Conservation (phyloP, 2,113 vertebrate genomes). For the Phocoena sinus region DNA sequence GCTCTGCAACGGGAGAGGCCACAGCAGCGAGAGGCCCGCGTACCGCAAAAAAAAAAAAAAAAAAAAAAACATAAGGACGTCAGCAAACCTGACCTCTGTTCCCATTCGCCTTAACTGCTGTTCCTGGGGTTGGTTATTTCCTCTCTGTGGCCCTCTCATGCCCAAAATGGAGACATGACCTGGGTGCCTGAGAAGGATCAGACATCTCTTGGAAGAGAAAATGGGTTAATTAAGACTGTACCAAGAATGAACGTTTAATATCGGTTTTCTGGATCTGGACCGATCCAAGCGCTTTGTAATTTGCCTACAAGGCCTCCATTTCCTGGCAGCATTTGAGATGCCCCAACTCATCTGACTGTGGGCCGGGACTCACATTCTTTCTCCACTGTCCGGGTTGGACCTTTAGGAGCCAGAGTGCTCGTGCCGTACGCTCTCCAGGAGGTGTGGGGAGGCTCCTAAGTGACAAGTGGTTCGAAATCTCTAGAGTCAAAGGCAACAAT, state of each 20-base stretch:
- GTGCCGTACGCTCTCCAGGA: background rate
- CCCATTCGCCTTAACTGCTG: background rate
- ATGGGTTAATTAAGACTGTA: background rate
- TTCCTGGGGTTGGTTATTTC: background rate
- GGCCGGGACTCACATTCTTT: background rate
- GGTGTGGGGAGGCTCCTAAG: background rate
- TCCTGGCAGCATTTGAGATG: background rate
- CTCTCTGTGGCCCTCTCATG: background rate
- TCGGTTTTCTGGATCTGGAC: background rate
- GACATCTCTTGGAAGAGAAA: background rate
- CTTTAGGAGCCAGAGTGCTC: fast-evolving
- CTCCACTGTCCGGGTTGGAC: background rate
- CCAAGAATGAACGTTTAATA: background rate
- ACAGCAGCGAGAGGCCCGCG: no score
- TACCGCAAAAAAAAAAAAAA: no score
- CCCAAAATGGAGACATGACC: background rate
- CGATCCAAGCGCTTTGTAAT: background rate
- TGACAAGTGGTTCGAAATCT: background rate
- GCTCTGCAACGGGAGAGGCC: no score
- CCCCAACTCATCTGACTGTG: no score
- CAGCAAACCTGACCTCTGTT: background rate
- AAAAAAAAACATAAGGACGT: background rate
- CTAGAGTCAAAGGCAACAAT: background rate
- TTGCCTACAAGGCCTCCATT: background rate
- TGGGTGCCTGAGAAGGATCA: no score